Conservation (phyloP, 1,140 invertebrate species). For the Uloborus diversus region DNA sequence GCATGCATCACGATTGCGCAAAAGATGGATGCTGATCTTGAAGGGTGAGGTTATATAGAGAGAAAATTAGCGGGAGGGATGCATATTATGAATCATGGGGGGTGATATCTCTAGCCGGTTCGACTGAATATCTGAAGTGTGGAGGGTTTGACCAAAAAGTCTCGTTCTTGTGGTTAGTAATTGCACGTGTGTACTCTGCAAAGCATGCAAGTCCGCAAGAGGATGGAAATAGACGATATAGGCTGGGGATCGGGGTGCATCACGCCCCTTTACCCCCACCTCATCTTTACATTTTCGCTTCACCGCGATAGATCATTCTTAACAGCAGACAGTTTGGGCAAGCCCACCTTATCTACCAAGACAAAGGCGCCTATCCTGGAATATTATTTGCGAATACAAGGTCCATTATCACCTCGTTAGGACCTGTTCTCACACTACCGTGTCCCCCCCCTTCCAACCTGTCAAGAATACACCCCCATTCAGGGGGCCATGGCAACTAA, state of each 20-base stretch:
- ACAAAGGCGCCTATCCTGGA: slow-evolving; percentile 42
- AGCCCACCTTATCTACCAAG: slow-evolving; percentile 50
- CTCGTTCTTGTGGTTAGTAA: slow-evolving; percentile 18
- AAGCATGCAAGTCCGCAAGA: neutral
- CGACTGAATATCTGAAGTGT: neutral
- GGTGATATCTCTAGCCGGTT: slow-evolving; percentile 14
- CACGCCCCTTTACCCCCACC: slow-evolving; percentile 23
- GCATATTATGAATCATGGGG: neutral
- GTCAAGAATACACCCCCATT: neutral
- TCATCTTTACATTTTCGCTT: slow-evolving; percentile 13
- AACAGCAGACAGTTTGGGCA: slow-evolving; percentile 35
- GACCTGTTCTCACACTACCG: slow-evolving; percentile 49
- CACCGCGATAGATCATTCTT: slow-evolving; percentile 45
- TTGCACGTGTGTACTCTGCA: slow-evolving; percentile 12
- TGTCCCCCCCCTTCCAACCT: neutral
- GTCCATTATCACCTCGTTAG: slow-evolving; percentile 55
- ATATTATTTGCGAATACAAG: slow-evolving; percentile 49
- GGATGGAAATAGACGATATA: slow-evolving; percentile 17
- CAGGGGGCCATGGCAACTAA: neutral
- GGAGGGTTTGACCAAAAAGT: slow-evolving; percentile 18
- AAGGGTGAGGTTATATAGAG: slow-evolving; percentile 29
- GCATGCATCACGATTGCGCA: slow-evolving; percentile 14
- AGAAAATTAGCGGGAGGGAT: neutral
- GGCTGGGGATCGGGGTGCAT: slow-evolving; percentile 9
- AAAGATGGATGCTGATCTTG: slow-evolving; percentile 41